phyloP scores from a whole-genome alignment of 2,113 vertebrate species.

The Psittacula cyanocephala region DNA sequence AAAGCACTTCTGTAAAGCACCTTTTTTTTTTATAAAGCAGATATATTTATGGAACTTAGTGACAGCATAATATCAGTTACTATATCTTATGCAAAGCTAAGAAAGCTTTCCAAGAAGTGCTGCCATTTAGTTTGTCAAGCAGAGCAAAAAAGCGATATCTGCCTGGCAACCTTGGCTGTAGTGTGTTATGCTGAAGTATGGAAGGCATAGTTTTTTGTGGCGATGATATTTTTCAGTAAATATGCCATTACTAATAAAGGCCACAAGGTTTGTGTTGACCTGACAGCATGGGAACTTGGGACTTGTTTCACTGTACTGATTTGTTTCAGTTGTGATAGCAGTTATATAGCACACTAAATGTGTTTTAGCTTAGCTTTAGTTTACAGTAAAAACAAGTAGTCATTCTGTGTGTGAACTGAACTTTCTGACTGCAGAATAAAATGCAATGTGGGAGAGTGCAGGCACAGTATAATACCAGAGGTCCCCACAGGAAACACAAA shows the following conservation, averaged over 20 bases:
- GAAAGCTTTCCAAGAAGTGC: background rate
- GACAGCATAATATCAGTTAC: slow-evolving; percentile 11
- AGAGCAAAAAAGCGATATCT: background rate
- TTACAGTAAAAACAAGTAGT: background rate
- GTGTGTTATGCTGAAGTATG: background rate
- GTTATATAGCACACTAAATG: background rate
- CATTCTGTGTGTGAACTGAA: background rate
- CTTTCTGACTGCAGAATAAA: background rate
- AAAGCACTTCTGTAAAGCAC: slow-evolving; percentile 4
- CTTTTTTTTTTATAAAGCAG: background rate
- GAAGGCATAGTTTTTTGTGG: background rate
- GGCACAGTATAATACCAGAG: background rate
- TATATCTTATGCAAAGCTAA: slow-evolving; percentile 33
- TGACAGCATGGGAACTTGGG: background rate
- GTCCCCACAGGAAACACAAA: background rate
- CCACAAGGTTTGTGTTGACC: background rate
- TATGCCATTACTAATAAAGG: background rate
- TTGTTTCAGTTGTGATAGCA: background rate
- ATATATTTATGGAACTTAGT: background rate
- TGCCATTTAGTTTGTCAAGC: slow-evolving; percentile 18
- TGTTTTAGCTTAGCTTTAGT: background rate
- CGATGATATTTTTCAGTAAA: background rate
- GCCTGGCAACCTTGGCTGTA: background rate
- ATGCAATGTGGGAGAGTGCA: background rate
- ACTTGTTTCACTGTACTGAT: background rate